These are phyloP conservation scores for Celastrina argiolus DNA, from an alignment of 2,888 invertebrate genomes.

Conservation along the genomic window DNA sequence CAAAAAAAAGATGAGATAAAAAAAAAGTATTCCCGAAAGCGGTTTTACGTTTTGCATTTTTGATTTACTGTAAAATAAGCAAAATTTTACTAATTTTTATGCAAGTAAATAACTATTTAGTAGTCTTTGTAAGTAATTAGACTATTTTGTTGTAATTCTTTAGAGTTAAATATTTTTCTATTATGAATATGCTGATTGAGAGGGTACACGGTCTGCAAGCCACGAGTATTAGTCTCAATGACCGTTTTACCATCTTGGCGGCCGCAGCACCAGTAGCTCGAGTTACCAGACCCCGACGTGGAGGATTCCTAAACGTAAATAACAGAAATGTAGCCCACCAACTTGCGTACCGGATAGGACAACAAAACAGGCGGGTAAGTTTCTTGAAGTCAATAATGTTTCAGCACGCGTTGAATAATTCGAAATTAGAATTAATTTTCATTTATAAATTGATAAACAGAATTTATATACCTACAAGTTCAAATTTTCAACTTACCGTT, in stretches of 20 bases:
- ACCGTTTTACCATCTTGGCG: slow-evolving; percentile 55
- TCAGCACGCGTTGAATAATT: too few species aligned
- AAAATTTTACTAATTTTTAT: neutral
- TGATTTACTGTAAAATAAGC: neutral
- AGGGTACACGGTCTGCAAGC: slow-evolving; percentile 65
- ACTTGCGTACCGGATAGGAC: slow-evolving; percentile 51
- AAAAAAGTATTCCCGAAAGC: neutral
- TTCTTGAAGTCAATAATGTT: neutral
- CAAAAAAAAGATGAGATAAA: neutral
- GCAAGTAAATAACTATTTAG: neutral
- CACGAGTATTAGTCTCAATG: slow-evolving; percentile 58
- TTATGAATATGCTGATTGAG: slow-evolving; percentile 53
- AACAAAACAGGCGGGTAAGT: slow-evolving; percentile 50
- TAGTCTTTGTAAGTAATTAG: neutral
- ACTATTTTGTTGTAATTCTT: neutral
- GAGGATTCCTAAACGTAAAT: slow-evolving; percentile 34
- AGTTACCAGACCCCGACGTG: slow-evolving; percentile 37
- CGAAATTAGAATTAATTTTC: too few species aligned
- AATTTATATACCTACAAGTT: too few species aligned
- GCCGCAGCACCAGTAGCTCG: slow-evolving; percentile 38
- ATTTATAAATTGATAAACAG: too few species aligned
- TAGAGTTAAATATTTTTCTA: neutral
- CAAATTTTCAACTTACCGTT: too few species aligned
- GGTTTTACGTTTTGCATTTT: neutral
- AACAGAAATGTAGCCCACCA: slow-evolving; percentile 46